phyloP scores from a whole-genome alignment of 2,113 vertebrate genomes.

The Peromyscus polionotus region DNA sequence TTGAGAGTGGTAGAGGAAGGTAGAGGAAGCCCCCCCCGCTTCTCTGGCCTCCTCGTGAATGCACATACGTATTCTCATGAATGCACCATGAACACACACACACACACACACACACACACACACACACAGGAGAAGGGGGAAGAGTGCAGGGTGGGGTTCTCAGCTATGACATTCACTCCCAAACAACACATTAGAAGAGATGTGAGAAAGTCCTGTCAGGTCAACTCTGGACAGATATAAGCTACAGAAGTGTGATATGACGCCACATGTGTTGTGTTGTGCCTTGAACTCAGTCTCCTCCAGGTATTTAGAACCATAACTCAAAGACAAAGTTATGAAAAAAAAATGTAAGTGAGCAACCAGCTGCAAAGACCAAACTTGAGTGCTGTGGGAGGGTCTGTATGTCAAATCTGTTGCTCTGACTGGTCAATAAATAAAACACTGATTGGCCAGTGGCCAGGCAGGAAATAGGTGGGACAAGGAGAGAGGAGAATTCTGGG shows the following conservation, averaged over 20 bases:
- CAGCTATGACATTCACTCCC: background rate
- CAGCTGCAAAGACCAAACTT: background rate
- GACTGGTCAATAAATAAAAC: too few relatives aligned
- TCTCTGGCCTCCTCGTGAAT: background rate
- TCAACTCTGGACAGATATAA: background rate
- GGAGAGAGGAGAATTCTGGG: too few relatives aligned
- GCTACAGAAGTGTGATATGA: background rate
- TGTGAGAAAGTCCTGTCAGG: background rate
- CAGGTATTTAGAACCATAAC: background rate
- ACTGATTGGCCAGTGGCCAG: too few relatives aligned
- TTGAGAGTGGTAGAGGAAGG: background rate
- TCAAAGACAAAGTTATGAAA: background rate
- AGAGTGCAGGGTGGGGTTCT: background rate
- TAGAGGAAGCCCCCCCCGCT: background rate
- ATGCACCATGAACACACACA: background rate
- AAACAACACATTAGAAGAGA: background rate
- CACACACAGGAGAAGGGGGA: background rate
- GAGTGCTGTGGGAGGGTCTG: too few relatives aligned
- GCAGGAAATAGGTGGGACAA: too few relatives aligned
- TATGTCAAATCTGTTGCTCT: too few relatives aligned
- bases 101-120: background rate
- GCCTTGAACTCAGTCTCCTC: background rate
- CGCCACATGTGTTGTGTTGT: accelerated
- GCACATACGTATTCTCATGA: background rate
- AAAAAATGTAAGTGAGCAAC: background rate